A percentile compares a stretch with the other conserved stretches of the same genome.
phyloP scores from a whole-genome alignment of 2,888 invertebrate genomes.

The Cheiracanthium punctorium region DNA sequence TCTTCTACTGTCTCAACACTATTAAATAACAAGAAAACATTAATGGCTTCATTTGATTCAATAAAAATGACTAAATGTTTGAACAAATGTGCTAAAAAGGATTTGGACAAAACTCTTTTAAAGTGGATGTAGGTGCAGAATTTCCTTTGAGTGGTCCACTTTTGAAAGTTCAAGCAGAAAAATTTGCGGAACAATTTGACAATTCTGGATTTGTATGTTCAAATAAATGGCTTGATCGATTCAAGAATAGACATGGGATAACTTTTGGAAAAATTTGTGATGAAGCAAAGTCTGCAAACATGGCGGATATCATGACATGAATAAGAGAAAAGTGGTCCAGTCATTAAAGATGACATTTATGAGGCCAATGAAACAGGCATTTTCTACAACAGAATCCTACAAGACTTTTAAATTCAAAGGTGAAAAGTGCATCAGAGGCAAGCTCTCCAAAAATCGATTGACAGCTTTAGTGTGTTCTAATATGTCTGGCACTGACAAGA shows the following conservation, averaged over 20 bases:
- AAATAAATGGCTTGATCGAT: no score
- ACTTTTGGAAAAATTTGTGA: no score
- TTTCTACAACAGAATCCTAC: not conserved
- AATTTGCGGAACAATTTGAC: not conserved
- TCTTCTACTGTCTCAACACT: not conserved
- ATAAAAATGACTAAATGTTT: not conserved
- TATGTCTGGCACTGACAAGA: conserved; percentile 10
- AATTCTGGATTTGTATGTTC: not conserved
- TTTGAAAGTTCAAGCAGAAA: conserved; percentile 13
- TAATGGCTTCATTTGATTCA: not conserved
- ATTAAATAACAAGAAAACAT: not conserved
- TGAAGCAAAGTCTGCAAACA: not conserved
- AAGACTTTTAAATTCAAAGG: not conserved
- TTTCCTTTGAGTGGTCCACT: not conserved
- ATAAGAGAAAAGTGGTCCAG: not conserved
- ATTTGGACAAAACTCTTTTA: no score
- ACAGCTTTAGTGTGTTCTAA: not conserved
- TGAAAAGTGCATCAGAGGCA: not conserved
- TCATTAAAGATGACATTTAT: not conserved
- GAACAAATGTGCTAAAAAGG: no score
- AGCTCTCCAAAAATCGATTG: not conserved
- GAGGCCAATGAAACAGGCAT: not conserved
- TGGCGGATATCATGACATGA: not conserved
- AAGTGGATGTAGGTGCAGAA: not conserved
- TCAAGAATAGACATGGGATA: no score